phyloP scores from a whole-genome alignment of 2,888 invertebrate genomes.

The Mactromeris polynyma region DNA sequence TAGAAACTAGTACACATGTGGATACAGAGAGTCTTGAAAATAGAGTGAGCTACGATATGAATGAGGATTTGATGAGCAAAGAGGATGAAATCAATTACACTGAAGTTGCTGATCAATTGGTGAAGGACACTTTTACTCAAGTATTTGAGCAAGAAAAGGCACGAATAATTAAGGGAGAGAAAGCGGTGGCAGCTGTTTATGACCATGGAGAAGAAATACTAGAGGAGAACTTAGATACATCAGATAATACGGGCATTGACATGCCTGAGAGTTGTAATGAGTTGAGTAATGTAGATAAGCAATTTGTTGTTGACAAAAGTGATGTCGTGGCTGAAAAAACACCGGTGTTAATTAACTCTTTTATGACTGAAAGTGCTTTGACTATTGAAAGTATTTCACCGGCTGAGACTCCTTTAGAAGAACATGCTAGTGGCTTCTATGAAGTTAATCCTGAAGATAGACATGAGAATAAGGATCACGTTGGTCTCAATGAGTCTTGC shows the following conservation, averaged over 20 bases:
- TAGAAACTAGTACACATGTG: background rate
- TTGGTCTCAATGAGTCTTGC: constrained; percentile 20
- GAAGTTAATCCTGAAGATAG: constrained; percentile 59
- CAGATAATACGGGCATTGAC: background rate
- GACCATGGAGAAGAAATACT: background rate
- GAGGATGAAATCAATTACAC: background rate
- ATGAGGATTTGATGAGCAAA: background rate
- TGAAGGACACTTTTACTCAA: background rate
- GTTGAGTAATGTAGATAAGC: background rate
- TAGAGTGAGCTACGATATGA: background rate
- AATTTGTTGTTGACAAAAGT: background rate
- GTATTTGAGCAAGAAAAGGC: constrained; percentile 5
- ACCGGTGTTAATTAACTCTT: constrained; percentile 11
- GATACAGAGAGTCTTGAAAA: background rate
- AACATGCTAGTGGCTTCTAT: constrained; percentile 63
- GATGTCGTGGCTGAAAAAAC: background rate
- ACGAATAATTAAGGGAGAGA: background rate
- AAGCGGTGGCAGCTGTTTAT: background rate
- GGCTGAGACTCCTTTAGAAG: constrained; percentile 59
- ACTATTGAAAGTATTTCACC: constrained; percentile 57
- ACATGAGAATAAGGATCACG: background rate
- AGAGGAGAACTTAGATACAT: background rate
- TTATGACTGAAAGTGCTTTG: constrained; percentile 52
- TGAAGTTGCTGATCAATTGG: constrained; percentile 7
- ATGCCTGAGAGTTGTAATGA: background rate